A percentile compares a stretch with the other conserved stretches of the same genome.
Conservation (phyloP, 2,888 invertebrate genomes). For the Cremastinae sp. region DNA sequence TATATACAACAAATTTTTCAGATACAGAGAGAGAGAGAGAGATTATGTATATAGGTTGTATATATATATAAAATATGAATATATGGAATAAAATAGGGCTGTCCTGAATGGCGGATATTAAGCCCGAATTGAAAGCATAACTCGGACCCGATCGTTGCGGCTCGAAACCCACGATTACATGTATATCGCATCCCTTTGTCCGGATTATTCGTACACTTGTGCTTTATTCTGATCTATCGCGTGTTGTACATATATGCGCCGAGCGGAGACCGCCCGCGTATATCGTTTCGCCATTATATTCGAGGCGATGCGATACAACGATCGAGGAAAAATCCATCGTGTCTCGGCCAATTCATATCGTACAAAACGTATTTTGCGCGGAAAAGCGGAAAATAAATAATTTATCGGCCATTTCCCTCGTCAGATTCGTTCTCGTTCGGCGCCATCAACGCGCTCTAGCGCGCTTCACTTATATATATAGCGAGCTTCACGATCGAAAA, state of each 20-base stretch:
- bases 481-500: no score
- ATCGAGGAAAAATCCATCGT: no score
- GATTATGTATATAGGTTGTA: conserved; percentile 3
- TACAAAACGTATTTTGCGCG: background rate
- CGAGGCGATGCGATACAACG: no score
- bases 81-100: conserved; percentile 25
- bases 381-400: no score
- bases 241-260: background rate
- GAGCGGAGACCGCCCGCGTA: no score
- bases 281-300: background rate
- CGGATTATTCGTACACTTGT: conserved; percentile 4
- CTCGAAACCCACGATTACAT: conserved; percentile 18
- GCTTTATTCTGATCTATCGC: background rate
- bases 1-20: conserved; percentile 8
- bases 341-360: no score
- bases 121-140: conserved; percentile 34
- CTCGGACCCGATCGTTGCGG: conserved; percentile 20
- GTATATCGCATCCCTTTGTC: conserved; percentile 7
- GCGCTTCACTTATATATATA: no score
- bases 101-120: conserved; percentile 38
- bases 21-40: no score
- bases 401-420: no score
- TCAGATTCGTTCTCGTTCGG: no score
- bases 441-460: no score
- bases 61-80: conserved; percentile 4